Evolutionary conservation across 2,113 vertebrate species (phyloP).

Genomic region (Chionomys nivalis): DNA sequence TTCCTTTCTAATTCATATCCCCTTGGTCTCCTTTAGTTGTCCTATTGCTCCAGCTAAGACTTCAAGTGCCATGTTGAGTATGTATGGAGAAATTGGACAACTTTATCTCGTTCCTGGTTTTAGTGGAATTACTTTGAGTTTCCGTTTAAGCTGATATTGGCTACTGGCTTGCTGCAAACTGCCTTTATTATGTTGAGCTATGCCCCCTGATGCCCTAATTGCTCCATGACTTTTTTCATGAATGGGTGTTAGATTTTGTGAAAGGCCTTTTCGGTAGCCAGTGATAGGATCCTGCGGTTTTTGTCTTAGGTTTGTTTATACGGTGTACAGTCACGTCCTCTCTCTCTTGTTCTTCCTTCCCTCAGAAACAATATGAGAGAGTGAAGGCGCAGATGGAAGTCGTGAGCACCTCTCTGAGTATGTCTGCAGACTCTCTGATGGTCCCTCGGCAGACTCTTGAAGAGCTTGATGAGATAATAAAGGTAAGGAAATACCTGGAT

Average conservation of each 20-base stretch:
- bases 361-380: constrained; percentile 86
- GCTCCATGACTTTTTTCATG: neutral
- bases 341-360: neutral
- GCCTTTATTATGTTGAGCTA: neutral
- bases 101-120: neutral
- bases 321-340: neutral
- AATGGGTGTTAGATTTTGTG: neutral
- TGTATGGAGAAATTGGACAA: neutral
- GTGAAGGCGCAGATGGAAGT: constrained; percentile 83
- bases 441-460: constrained; percentile 79
- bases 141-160: neutral
- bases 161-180: neutral
- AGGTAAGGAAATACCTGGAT: constrained; percentile 84
- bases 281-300: neutral
- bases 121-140: neutral
- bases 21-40: neutral
- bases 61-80: neutral
- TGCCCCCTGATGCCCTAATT: neutral
- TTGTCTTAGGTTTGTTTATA: neutral
- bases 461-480: constrained; percentile 88
- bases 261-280: neutral
- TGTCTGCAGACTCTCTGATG: constrained; percentile 81
- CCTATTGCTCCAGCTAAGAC: neutral
- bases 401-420: constrained; percentile 85
- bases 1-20: neutral